Evolutionary conservation across 30 jellyfish, hydroid and myxozoan species (phyloP).

Genomic region (Clytia hemisphaerica): DNA sequence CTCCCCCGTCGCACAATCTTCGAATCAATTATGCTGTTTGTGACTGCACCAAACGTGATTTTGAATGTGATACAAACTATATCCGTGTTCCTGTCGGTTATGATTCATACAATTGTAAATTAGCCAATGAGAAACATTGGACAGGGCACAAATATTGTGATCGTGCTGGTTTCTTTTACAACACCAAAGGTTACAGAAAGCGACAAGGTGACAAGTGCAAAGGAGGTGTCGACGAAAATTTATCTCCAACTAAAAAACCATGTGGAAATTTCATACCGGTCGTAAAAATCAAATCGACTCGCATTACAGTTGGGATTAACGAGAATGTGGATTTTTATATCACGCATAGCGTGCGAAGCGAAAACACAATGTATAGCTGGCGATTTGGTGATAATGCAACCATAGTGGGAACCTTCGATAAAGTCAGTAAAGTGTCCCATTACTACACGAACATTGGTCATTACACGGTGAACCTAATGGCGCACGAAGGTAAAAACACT

Average conservation of each 20-base stretch:
- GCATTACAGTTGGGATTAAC: slow-evolving; percentile 45
- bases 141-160: slow-evolving; percentile 51
- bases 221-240: slow-evolving; percentile 67
- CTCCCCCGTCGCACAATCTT: slow-evolving; percentile 31
- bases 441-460: slow-evolving; percentile 41
- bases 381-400: slow-evolving; percentile 53
- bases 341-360: slow-evolving; percentile 49
- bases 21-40: slow-evolving; percentile 35
- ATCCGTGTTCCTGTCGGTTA: slow-evolving; percentile 21
- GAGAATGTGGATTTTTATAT: slow-evolving; percentile 21
- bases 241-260: slow-evolving; percentile 35
- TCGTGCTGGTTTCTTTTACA: slow-evolving; percentile 35
- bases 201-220: slow-evolving; percentile 54
- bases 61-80: slow-evolving; percentile 69
- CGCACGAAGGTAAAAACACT: slow-evolving; percentile 49
- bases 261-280: slow-evolving; percentile 78
- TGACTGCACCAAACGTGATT: slow-evolving; percentile 59
- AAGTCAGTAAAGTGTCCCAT: slow-evolving; percentile 32
- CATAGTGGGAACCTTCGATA: slow-evolving; percentile 17
- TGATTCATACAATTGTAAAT: slow-evolving; percentile 26
- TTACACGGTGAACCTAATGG: slow-evolving; percentile 49
- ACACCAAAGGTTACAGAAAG: slow-evolving; percentile 62
- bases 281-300: slow-evolving; percentile 32
- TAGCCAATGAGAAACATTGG: slow-evolving; percentile 40
- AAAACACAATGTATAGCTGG: slow-evolving; percentile 62